Base-by-base conservation (phyloP, 2,797 vertebrate species). In the Eulemur albifrons region DNA sequence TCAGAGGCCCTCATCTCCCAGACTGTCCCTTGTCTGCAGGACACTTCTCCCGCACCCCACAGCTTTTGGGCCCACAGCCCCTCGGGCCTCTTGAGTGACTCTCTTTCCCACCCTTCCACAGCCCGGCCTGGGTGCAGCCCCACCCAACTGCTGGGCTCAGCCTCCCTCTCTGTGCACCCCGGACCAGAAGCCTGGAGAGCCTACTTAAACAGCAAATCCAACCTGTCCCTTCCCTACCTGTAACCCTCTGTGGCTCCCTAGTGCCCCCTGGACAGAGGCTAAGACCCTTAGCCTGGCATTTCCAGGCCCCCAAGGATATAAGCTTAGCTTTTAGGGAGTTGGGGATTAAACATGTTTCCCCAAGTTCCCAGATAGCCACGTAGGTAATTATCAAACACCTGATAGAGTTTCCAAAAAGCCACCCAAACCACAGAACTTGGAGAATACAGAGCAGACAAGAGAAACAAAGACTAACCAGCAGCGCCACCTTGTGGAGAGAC, bases 61-160 rank as follows among this genome's bases (percentile, higher is more conserved):
- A 63, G 57, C 59, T 23, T 25, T 14, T 97, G 98, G 97, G 98
- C 97, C 97, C 73, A 86, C 79, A 69, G 77, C 69, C 67, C 52
- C 15, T 82, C 70, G 77, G 82, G 30, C 32, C 93, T 72, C 73
- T 48, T 11, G 27, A 52, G 88, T 72, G 73, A 57, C 87, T 87
- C 35, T 50, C 57, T 93, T 76, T 48, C 59, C 45, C 23, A 0
- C 32, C 81, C 17, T 35, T 86, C 69, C 50, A 69, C 81, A 4
- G 35, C 6, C 35, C 14, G 38, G 67, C 72, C 75, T 43, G n/a
- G n/a, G 52, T 85, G 27, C 63, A 52, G 23, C 69, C n/a, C 59
- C 35, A 90, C 54, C 52, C 65, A 43, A 67, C 43, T 2, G 4
- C 40, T 38, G 18, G 72, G 38, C 35, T 86, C 92, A 86, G 10